A percentile compares a stretch with the other conserved stretches of the same genome.
Evolutionary conservation across 2,797 vertebrate genomes (phyloP).

Genomic region (Rhabdophis nuchalis): DNA sequence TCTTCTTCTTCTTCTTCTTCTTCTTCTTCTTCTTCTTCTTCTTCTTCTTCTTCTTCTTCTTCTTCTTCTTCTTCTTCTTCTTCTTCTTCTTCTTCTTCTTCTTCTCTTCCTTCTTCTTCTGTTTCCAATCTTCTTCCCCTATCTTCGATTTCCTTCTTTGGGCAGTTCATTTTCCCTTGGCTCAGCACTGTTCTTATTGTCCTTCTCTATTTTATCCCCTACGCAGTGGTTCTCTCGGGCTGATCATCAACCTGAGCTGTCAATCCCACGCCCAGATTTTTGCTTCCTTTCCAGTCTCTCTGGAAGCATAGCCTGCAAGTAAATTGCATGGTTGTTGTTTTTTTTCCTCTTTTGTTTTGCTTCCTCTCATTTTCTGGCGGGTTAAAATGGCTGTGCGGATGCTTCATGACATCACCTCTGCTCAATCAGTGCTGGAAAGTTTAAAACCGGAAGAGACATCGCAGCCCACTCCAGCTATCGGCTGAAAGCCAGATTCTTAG

Average conservation of each 20-base stretch:
- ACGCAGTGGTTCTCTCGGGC: background rate
- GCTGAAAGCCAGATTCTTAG: too few relatives aligned
- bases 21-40: too few relatives aligned
- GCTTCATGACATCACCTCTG: background rate
- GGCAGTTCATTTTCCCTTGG: background rate
- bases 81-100: too few relatives aligned
- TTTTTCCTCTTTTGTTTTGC: too few relatives aligned
- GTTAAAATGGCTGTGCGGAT: background rate
- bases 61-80: too few relatives aligned
- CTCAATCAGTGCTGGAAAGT: background rate
- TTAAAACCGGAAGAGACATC: background rate
- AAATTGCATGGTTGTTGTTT: too few relatives aligned
- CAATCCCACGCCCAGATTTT: background rate
- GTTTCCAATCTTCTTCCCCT: background rate
- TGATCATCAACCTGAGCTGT: background rate
- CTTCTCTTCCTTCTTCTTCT: too few relatives aligned
- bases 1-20: background rate
- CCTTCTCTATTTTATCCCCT: background rate
- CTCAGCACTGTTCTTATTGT: background rate
- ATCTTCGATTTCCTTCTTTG: background rate
- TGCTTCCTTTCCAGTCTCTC: background rate
- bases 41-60: too few relatives aligned
- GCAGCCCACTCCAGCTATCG: background rate
- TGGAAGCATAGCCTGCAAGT: too few relatives aligned
- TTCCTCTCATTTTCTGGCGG: background rate